Evolutionary conservation across 2,888 invertebrate species (phyloP), one percentile per base, ranked within the genome.

Genomic region (Pyrocoelia pectoralis): DNA sequence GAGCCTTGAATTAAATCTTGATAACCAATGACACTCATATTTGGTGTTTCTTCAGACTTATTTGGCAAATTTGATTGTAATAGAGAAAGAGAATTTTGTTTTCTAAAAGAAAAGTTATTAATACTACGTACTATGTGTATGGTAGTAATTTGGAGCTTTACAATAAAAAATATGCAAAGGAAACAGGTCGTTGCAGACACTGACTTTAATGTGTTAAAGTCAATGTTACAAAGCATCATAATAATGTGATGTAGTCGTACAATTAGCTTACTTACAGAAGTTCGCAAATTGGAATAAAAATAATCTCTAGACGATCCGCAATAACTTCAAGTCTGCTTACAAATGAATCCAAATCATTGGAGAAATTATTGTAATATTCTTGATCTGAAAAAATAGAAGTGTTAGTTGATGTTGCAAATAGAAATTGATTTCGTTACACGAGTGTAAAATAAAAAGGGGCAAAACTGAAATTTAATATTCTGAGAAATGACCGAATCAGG

Each of bases 21-120:
- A 79, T 88, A 94, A 13, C 90, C 92, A 74, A 86, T 84, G 70
- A 92, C 86, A 77, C 92, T 92, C 94, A 94, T 94, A 71, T 60
- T 60, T 33, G 4, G 4, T n/a, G 8, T 2, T 38, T 33, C 43
- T 46, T 46, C 17, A 18, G 15, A 17, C 18, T 17, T 18, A 10
- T 43, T 43, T 1, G 46, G 15, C 9, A n/a, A 41, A 41, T 41
- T 46, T 33, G 33, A 33, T n/a, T 33, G 33, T 33, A 33, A 33
- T 15, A 46, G n/a, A 5, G 19, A 46, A 8, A 46, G 17, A 2
- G 46, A 46, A 46, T 15, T 17, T 46, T 17, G 46, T 8, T 33
- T 33, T 33, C 33, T 33, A n/a, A 33, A 33, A 33, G 8, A n/a
- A n/a, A 2, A 33, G 33, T 33, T 10, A n/a, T 33, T 33, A 33